Conservation (phyloP, 2,113 vertebrate genomes). For the Sialia sialis region DNA sequence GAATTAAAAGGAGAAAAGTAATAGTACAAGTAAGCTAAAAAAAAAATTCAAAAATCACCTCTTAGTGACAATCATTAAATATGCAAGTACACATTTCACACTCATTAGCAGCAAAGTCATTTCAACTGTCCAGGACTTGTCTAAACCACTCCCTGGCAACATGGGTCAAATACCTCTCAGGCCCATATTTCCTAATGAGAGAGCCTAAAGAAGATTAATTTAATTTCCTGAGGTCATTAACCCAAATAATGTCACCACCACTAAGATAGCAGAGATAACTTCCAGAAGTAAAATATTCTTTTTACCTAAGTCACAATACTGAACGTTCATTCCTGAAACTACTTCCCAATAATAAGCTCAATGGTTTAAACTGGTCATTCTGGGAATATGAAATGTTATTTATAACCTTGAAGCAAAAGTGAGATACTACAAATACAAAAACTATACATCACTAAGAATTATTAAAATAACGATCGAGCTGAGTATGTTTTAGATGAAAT, state of each 20-base stretch:
- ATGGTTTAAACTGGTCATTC: not conserved
- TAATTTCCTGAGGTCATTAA: not conserved
- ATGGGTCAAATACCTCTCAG: not conserved
- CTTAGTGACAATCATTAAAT: not conserved
- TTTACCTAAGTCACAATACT: not conserved
- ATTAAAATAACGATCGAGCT: not conserved
- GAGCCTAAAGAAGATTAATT: not conserved
- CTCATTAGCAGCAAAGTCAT: not conserved
- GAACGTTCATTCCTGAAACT: not conserved
- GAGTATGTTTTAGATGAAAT: not conserved
- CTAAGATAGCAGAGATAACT: not conserved
- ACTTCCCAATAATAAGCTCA: not conserved
- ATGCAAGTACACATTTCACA: not conserved
- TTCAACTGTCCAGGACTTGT: not conserved
- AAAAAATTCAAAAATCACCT: not conserved
- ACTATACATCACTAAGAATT: not conserved
- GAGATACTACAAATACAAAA: not conserved
- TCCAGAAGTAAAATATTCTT: not conserved
- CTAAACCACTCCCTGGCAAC: not conserved
- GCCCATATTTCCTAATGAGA: not conserved
- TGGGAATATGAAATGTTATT: not conserved
- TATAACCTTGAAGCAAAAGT: not conserved
- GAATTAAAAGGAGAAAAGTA: not conserved
- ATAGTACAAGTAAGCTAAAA: not conserved
- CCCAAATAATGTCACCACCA: not conserved